phyloP scores from a whole-genome alignment of 64 coral and sea anemone species.

The Dendronephthya gigantea region DNA sequence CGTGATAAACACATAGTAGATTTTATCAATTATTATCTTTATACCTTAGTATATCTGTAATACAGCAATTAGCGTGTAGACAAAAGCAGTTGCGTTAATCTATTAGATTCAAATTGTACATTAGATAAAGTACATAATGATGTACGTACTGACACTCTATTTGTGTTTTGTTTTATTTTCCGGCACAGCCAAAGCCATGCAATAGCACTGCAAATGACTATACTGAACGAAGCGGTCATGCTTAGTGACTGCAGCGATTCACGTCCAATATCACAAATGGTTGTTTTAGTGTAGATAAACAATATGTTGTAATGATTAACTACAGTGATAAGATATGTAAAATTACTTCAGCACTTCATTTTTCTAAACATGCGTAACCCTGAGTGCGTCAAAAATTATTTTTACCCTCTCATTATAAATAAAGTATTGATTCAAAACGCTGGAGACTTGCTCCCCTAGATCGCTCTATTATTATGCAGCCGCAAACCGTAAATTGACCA shows the following conservation, averaged over 20 bases:
- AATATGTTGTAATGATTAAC: not conserved
- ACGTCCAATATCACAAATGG: not conserved
- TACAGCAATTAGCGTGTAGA: too few relatives aligned
- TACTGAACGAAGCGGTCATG: too few relatives aligned
- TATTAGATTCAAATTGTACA: too few relatives aligned
- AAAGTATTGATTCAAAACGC: not conserved
- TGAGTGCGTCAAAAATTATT: not conserved
- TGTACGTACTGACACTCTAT: too few relatives aligned
- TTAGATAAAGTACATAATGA: too few relatives aligned
- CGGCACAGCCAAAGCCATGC: too few relatives aligned
- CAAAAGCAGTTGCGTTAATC: too few relatives aligned
- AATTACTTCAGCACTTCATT: not conserved
- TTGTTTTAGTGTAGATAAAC: not conserved
- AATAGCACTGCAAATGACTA: too few relatives aligned
- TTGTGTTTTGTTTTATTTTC: too few relatives aligned
- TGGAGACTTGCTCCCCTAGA: slow-evolving; percentile 2
- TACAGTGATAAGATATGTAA: not conserved
- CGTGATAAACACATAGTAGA: not conserved
- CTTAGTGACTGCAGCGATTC: not conserved
- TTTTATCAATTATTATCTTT: not conserved
- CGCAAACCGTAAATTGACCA: not conserved
- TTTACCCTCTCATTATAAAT: not conserved
- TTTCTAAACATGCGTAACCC: not conserved
- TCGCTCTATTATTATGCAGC: not conserved
- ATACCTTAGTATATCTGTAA: too few relatives aligned